Percentiles rank a stretch among this genome's conserved stretches.
Evolutionary conservation across 2,113 vertebrate genomes (phyloP).

Genomic region (Carassius carassius): DNA sequence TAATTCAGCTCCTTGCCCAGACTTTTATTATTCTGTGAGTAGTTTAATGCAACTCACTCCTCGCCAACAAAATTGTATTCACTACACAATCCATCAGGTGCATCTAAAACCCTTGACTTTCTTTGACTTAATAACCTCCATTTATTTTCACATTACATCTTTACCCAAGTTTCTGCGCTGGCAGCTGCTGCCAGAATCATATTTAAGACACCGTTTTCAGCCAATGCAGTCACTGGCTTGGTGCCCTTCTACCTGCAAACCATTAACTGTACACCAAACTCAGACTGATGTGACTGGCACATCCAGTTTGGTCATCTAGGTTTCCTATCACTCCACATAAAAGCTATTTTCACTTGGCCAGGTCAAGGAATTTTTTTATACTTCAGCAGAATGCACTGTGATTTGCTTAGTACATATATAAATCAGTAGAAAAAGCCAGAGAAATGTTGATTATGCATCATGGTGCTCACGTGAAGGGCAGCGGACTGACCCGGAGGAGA

Average conservation of each 20-base stretch:
- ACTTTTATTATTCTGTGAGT: neutral
- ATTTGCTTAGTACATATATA: neutral
- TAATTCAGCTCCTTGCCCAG: neutral
- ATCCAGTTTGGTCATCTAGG: neutral
- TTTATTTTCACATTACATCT: neutral
- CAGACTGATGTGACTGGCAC: constrained; percentile 12
- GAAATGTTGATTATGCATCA: neutral
- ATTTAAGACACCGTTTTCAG: neutral
- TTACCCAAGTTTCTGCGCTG: neutral
- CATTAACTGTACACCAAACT: constrained; percentile 1
- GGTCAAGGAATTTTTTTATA: neutral
- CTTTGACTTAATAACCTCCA: neutral
- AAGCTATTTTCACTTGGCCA: neutral
- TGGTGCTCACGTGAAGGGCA: too few relatives aligned
- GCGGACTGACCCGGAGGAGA: too few relatives aligned
- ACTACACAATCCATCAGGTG: neutral
- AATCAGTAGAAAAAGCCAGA: neutral
- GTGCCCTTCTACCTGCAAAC: constrained; percentile 10
- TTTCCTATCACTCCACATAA: neutral
- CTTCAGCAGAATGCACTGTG: constrained; percentile 3
- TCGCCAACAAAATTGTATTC: neutral
- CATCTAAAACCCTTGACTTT: neutral
- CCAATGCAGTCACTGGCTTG: constrained; percentile 20
- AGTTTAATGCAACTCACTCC: neutral
- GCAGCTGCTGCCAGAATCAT: constrained; percentile 16